Base-by-base conservation (phyloP, 2,888 invertebrate genomes). In the Chrysolina oricalcia region DNA sequence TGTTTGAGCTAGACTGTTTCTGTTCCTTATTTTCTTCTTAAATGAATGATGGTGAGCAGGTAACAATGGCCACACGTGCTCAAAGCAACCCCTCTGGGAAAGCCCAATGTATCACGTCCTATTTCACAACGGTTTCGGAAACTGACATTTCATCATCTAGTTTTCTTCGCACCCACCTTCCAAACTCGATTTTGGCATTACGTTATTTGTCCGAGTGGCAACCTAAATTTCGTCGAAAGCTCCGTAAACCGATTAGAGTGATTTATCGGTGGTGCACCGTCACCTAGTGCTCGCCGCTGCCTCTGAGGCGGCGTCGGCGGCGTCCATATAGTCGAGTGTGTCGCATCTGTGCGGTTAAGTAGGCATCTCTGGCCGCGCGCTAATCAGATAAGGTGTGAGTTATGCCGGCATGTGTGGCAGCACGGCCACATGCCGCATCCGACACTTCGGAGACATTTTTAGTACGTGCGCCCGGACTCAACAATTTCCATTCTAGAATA, bases 361-460 rank as follows among this genome's bases (percentile, higher is more conserved):
- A 75, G 77, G 73, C 78, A 76, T 76, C 75, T 78, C 77, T 74
- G 72, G 73, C 74, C 67, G 53, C 13, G 74, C 70, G 80, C 80
- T 83, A 83, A 83, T 83, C 83, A 81, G 82, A 83, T 83, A 83
- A 83, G 82, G 82, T 81, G 81, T 81, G 76, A 83, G 82, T 82
- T 82, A 83, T 83, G 83, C 80, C 72, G 78, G 79, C 78, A 50
- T 75, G 50, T 81, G 80, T 83, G 82, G 78, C 81, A 81, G 81
- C 73, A 43, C 62, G 53, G 78, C 79, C 83, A 83, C 82, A 83
- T 83, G 83, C 76, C 77, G 64, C 64, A 43, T 65, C 46, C 43
- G n/a, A 59, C 59, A 70, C 70, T 74, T 74, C 48, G 46, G 46
- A 43, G 19, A 63, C 48, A 71, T 56, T 70, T 70, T 74, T 74